These are phyloP conservation scores for Popillia japonica DNA, from an alignment of 1,140 invertebrate genomes.

Conservation along the genomic window DNA sequence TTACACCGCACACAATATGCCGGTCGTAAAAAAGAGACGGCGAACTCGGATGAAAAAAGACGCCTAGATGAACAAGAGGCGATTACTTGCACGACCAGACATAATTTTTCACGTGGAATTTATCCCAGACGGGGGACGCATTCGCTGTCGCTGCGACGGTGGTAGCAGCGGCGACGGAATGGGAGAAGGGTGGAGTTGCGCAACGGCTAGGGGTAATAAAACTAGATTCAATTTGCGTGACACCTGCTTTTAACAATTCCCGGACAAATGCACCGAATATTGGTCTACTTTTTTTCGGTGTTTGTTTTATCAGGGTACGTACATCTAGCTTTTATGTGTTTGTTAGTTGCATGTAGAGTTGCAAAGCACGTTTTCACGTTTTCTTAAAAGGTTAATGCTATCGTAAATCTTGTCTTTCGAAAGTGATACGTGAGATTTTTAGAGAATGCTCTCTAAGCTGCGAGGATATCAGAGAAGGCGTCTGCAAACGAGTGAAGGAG, in stretches of 20 bases:
- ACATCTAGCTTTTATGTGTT: too few relatives aligned
- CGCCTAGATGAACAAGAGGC: neutral
- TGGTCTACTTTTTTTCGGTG: too few relatives aligned
- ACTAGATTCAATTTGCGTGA: conserved; percentile 16
- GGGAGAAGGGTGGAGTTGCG: neutral
- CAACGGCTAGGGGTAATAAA: neutral
- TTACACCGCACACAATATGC: neutral
- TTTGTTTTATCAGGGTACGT: too few relatives aligned
- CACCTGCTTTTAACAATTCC: conserved; percentile 17
- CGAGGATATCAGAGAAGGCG: too few relatives aligned
- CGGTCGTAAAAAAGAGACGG: neutral
- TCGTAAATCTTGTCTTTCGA: too few relatives aligned
- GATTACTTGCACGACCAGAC: conserved; percentile 24
- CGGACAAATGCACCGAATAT: neutral
- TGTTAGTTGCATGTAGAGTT: too few relatives aligned
- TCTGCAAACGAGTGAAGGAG: too few relatives aligned
- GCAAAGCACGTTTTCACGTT: too few relatives aligned
- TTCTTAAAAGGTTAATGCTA: too few relatives aligned
- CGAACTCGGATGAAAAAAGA: neutral
- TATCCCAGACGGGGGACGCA: conserved; percentile 4
- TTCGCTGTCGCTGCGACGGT: neutral
- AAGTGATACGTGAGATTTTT: too few relatives aligned
- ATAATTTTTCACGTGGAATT: conserved; percentile 34
- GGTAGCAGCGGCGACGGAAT: neutral
- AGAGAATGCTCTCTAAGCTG: too few relatives aligned